A percentile compares a stretch with the other conserved stretches of the same genome.
phyloP scores from a whole-genome alignment of 2,888 invertebrate species.

The Eupithecia abbreviata region DNA sequence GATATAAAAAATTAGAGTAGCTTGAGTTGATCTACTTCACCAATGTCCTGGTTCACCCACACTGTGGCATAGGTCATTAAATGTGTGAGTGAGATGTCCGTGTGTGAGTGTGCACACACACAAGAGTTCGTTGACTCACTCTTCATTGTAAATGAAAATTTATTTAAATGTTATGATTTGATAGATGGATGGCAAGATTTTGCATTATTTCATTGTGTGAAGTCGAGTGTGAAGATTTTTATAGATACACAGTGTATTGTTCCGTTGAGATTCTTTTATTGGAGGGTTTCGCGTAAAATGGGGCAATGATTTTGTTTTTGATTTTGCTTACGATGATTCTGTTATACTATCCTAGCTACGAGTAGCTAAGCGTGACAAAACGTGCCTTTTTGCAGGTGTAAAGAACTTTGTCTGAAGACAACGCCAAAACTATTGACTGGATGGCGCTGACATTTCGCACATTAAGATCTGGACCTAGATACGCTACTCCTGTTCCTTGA shows the following conservation, averaged over 20 bases:
- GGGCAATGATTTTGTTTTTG: neutral
- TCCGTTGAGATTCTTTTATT: neutral
- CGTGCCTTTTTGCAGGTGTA: neutral
- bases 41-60: constrained; percentile 43
- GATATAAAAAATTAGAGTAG: neutral
- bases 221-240: constrained; percentile 27
- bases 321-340: neutral
- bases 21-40: constrained; percentile 7
- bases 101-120: constrained; percentile 61
- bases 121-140: constrained; percentile 72
- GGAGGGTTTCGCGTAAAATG: neutral
- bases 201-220: constrained; percentile 46
- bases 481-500: too few species aligned
- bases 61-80: constrained; percentile 45
- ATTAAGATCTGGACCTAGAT: too few species aligned
- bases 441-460: neutral
- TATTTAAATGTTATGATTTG: constrained; percentile 77
- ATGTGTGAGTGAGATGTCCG: constrained; percentile 34
- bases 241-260: constrained; percentile 23
- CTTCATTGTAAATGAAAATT: constrained; percentile 80
- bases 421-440: neutral
- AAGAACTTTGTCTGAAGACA: neutral
- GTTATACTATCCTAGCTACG: neutral
- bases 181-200: constrained; percentile 67
- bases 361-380: too few species aligned